phyloP scores from a whole-genome alignment of 2,888 invertebrate genomes.

The Yponomeuta evonymella region DNA sequence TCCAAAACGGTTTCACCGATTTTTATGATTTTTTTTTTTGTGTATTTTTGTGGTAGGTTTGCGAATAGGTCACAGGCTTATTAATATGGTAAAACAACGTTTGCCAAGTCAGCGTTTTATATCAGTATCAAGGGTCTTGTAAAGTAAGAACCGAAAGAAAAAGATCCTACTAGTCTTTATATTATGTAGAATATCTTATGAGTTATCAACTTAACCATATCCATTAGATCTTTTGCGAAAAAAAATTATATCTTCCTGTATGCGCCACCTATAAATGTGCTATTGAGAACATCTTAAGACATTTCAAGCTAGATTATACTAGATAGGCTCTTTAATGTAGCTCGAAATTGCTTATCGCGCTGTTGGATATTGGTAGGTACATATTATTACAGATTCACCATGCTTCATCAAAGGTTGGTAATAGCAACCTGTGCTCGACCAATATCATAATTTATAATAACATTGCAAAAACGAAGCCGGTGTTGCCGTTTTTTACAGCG shows the following conservation, averaged over 20 bases:
- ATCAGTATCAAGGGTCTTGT: too few species aligned
- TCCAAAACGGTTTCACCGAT: too few species aligned
- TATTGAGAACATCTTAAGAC: background rate
- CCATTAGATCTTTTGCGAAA: background rate
- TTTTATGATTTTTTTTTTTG: too few species aligned
- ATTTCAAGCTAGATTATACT: background rate
- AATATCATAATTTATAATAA: background rate
- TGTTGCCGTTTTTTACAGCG: too few species aligned
- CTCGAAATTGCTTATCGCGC: background rate
- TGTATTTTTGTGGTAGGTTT: too few species aligned
- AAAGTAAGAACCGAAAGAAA: too few species aligned
- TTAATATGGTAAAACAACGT: too few species aligned
- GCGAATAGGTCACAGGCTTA: too few species aligned
- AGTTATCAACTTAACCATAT: background rate
- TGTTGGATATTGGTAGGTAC: background rate
- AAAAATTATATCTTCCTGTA: background rate
- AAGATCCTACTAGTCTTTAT: background rate
- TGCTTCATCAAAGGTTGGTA: background rate
- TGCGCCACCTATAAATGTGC: background rate
- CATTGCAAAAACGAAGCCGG: background rate
- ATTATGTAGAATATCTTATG: too few species aligned
- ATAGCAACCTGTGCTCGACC: background rate
- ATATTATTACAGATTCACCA: background rate
- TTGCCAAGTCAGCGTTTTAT: too few species aligned
- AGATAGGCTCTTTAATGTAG: background rate